Base-by-base conservation (phyloP, 2,797 vertebrate species). In the Leucoraja ocellata region DNA sequence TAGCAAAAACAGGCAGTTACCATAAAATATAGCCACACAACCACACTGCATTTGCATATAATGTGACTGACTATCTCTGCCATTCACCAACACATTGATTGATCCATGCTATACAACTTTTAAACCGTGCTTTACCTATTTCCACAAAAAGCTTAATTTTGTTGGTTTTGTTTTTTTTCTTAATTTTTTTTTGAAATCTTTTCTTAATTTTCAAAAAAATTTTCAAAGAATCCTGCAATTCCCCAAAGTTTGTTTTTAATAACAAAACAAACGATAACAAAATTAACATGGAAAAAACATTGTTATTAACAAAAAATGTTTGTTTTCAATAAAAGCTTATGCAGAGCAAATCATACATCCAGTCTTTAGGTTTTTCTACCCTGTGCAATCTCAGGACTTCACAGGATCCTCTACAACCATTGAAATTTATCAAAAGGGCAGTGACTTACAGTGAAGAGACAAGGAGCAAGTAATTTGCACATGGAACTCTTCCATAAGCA, bases 21-120 rank as follows among this genome's bases (percentile, higher is more conserved):
- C 39, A 76, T n/a, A 92, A 76, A 92, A 76, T 71, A 54, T 39
- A 74, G 21, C 36, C 32, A 74, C 90, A 92, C 71, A 92, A 76
- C 18, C 71, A 73, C 63, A 68, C 4, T 71, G n/a, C 1, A 76
- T 74, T 92, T 76, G 73, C 65, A 92, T 46, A 54, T 74, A 13
- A 76, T 74, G 39, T 74, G 25, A 92, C 39, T 74, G 25, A 92
- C 39, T 4, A 39, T 39, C 9, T 39, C 36, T 46, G 39, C 14
- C 90, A 58, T 18, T 46, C 71, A 74, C 39, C 28, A 39, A 1
- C 73, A 36, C 1, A 58, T 71, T 58, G 16, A 74, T 46, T 23
- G 13, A 58, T 58, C 9, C 23, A 11, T 28, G 4, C 9, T 39
- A 13, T 21, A 39, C 28, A 86, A 4, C 58, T 63, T 86, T 63